Evolutionary conservation across 2,888 invertebrate species (phyloP), one percentile per base, ranked within the genome.

Genomic region (Pocota personata): DNA sequence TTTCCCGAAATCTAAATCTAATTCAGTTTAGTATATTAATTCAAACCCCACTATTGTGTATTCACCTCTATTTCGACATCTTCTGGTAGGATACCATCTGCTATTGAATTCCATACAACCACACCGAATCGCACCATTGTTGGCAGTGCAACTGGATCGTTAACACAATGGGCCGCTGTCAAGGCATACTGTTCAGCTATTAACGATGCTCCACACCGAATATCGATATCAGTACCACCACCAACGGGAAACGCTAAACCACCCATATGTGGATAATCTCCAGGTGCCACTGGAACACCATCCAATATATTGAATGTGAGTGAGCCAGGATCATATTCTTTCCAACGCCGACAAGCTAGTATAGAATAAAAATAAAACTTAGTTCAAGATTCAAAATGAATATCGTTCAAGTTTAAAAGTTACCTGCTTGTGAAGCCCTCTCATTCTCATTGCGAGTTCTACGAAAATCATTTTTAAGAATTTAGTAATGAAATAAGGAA

Each of bases 201-300:
- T n/a, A 88, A 37, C 0, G 88, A 75, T 8, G 87, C 82, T 21
- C 88, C 88, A 52, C 88, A 88, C 0, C 73, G 62, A 48, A 78
- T 60, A 2, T 71, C 62, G 6, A 71, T 50, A 3, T 40, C 43
- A 32, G 12, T 2, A 7, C 58, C 87, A n/a, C 57, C 71, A 37
- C 46, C 71, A 12, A 27, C 46, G 1, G 66, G 50, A 69, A 83
- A 88, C 4, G 87, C 71, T 2, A 88, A 57, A 10, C 79, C 88
- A 19, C 76, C 88, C 87, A 88, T 87, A 35, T 89, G 89, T 0
- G 89, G n/a, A n/a, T n/a, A n/a, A n/a, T n/a, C n/a, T n/a, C n/a
- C n/a, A n/a, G 82, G 57, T 0, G 30, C 40, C 3, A 88, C 77
- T 30, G 82, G 77, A 8, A 71, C 10, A 3, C 89, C 89, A 48